Evolutionary conservation across 2,888 invertebrate species (phyloP).

Genomic region (Allophyes oxyacanthae): DNA sequence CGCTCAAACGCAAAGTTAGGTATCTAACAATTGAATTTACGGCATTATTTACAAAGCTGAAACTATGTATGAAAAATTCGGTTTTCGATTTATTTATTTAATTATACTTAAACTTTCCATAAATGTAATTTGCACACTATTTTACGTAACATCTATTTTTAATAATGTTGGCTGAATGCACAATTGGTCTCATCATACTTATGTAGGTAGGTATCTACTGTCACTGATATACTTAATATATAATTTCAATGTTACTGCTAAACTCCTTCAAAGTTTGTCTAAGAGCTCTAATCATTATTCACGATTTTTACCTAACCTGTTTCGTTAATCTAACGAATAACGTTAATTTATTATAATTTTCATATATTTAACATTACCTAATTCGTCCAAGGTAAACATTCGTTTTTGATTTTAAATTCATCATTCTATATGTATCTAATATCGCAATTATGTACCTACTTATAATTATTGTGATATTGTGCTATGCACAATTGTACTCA

Average conservation of each 20-base stretch:
- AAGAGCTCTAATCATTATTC: slow-evolving; percentile 2
- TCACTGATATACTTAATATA: slow-evolving; percentile 12
- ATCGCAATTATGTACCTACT: neutral
- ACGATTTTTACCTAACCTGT: slow-evolving; percentile 1
- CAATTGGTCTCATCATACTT: slow-evolving; percentile 47
- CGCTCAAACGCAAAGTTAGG: too few species aligned
- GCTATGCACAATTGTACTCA: slow-evolving; percentile 44
- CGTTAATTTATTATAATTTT: slow-evolving; percentile 4
- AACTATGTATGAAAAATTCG: slow-evolving; percentile 51
- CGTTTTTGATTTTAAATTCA: slow-evolving; percentile 35
- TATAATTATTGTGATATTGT: slow-evolving; percentile 30
- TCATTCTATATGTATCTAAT: slow-evolving; percentile 4
- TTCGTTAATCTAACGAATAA: slow-evolving; percentile 8
- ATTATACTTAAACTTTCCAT: slow-evolving; percentile 22
- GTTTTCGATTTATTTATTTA: slow-evolving; percentile 39
- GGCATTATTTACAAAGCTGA: slow-evolving; percentile 47
- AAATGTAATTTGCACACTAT: slow-evolving; percentile 14
- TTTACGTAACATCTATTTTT: slow-evolving; percentile 11
- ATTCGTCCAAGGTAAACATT: slow-evolving; percentile 12
- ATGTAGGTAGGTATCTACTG: slow-evolving; percentile 18
- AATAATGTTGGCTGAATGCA: slow-evolving; percentile 30
- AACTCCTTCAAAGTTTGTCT: slow-evolving; percentile 9
- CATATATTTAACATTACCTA: slow-evolving; percentile 4
- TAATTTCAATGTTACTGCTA: slow-evolving; percentile 5
- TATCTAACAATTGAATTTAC: too few species aligned